Evolutionary conservation across 2,797 vertebrate species (phyloP), one percentile per base, ranked within the genome.

Genomic region (Catharus ustulatus): DNA sequence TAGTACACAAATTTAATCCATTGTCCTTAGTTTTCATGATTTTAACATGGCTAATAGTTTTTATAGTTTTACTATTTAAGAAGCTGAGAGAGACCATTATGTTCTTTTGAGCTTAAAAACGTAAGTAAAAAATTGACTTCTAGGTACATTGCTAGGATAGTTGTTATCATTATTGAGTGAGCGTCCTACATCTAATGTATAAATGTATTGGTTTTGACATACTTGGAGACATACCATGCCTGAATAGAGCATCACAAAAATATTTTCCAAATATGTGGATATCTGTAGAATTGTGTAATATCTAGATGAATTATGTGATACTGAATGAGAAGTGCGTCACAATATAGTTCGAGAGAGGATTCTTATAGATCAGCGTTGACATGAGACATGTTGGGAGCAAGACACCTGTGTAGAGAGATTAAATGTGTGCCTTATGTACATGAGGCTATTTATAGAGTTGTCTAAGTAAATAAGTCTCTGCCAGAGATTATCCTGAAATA

Each of bases 361-460:
- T 92, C 66, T 78, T 85, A 48, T 67, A 90, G 77, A 91, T 94
- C 55, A 61, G 27, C 48, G 22, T 62, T 93, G 82, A 90, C 72
- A 68, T 81, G 63, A 90, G 83, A 62, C 67, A 26, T 64, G 40
- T 64, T 84, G 71, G 52, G 79, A 91, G 17, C 72, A 89, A 79
- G 43, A 43, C 14, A 52, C 45, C 89, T 84, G n/a, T 82, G 78
- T 17, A 9, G 19, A 62, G 91, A 79, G 46, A 76, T 86, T 29
- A 82, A 88, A 87, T 71, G 27, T 69, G 11, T 84, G 51, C 77
- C 29, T 58, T 83, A 91, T 71, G 63, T 96, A 89, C 49, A 23
- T 84, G 45, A 67, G 63, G 16, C 34, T 83, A 38, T 93, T 95
- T 91, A 61, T 64, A 84, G 46, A 66, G 40, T 67, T 92, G 38